These are phyloP conservation scores for Catonia carolina DNA, from an alignment of 2,888 invertebrate genomes.

Conservation along the genomic window DNA sequence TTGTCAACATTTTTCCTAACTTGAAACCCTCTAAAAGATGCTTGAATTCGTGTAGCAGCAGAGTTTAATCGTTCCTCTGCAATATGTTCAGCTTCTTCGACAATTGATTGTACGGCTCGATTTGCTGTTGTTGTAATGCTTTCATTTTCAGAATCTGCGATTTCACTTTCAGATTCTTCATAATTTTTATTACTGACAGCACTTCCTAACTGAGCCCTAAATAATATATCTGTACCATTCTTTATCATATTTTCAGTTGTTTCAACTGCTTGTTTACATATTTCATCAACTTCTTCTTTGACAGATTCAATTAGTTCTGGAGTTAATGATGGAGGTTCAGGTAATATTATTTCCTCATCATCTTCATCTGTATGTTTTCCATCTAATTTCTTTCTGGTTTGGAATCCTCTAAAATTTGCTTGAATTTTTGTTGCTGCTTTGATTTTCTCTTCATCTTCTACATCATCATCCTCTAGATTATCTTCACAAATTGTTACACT, in stretches of 20 bases:
- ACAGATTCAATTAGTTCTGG: constrained; percentile 32
- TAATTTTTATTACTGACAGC: constrained; percentile 7
- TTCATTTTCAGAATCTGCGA: neutral
- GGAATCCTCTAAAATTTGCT: constrained; percentile 29
- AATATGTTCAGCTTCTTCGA: neutral
- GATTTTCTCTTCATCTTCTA: constrained; percentile 8
- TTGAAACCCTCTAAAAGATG: constrained; percentile 50
- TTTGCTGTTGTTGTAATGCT: neutral
- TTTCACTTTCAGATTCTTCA: constrained; percentile 9
- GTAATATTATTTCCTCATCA: neutral
- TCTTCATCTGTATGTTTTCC: constrained; percentile 5
- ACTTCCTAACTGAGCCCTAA: neutral
- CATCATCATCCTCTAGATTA: neutral
- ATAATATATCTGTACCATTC: neutral
- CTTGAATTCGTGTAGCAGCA: constrained; percentile 52
- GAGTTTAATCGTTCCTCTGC: constrained; percentile 21
- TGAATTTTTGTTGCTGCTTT: constrained; percentile 29
- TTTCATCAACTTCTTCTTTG: constrained; percentile 32
- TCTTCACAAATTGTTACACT: neutral
- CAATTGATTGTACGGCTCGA: constrained; percentile 6
- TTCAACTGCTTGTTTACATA: constrained; percentile 34
- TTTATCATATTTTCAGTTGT: constrained; percentile 30
- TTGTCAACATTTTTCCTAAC: constrained; percentile 30
- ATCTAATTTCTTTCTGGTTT: constrained; percentile 28
- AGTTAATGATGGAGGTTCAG: constrained; percentile 19